These are phyloP conservation scores for Laterallus jamaicensis DNA, from an alignment of 2,113 vertebrate species.

Conservation along the genomic window DNA sequence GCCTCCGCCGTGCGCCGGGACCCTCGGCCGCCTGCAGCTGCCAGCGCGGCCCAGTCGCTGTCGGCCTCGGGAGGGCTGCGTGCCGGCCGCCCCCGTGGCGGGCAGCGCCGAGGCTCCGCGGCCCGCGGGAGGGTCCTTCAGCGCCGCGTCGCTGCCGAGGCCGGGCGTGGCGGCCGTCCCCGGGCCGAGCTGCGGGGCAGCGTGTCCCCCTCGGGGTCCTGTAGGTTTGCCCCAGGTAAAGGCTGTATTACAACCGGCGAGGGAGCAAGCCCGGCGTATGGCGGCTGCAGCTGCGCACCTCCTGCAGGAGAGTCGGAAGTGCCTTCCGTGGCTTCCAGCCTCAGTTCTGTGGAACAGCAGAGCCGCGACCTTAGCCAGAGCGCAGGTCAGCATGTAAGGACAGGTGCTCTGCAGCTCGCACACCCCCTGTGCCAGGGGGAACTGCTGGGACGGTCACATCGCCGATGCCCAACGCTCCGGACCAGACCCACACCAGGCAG, in stretches of 20 bases:
- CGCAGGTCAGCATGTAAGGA: too few relatives aligned
- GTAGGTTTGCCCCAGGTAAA: rapidly evolving
- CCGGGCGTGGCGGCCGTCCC: background rate
- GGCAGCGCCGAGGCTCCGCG: background rate
- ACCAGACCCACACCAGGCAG: too few relatives aligned
- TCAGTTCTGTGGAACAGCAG: background rate
- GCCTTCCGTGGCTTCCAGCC: background rate
- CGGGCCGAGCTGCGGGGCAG: background rate
- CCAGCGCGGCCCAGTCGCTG: background rate
- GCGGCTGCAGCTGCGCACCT: rapidly evolving
- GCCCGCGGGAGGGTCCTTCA: too few relatives aligned
- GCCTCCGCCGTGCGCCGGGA: too few relatives aligned
- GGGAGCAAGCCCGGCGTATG: rapidly evolving
- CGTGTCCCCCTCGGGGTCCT: too few relatives aligned
- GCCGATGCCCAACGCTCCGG: too few relatives aligned
- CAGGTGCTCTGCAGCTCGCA: too few relatives aligned
- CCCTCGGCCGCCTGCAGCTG: background rate
- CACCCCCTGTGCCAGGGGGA: too few relatives aligned
- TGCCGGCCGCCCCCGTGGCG: background rate
- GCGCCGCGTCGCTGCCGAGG: background rate
- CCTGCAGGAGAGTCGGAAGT: background rate
- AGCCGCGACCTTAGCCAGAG: background rate
- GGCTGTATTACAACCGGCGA: rapidly evolving
- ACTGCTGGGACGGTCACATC: too few relatives aligned
- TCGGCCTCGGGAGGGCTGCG: background rate